Percentiles rank a stretch among this genome's conserved stretches.
phyloP scores from a whole-genome alignment of 2,797 vertebrate species.

The Psittacula derbiana region DNA sequence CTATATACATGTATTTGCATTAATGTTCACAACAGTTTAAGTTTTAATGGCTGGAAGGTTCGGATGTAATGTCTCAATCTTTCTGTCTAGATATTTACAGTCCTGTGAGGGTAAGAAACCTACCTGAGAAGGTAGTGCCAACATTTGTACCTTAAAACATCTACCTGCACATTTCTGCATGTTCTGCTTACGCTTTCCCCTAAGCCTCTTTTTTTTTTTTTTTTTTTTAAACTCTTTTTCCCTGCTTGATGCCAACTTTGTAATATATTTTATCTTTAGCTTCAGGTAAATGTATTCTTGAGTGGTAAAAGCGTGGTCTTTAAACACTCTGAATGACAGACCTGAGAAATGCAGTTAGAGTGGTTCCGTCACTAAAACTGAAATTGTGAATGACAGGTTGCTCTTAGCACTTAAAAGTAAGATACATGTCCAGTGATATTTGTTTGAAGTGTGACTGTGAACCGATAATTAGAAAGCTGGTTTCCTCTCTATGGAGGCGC shows the following conservation, averaged over 20 bases:
- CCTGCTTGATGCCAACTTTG: not conserved
- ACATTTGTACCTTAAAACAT: not conserved
- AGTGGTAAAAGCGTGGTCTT: not conserved
- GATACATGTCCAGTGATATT: constrained; percentile 8
- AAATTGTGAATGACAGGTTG: constrained; percentile 14
- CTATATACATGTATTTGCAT: not conserved
- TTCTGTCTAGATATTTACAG: not conserved
- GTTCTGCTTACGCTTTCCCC: not conserved
- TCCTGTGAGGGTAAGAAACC: not conserved
- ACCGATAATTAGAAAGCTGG: not conserved
- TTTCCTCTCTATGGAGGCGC: not conserved
- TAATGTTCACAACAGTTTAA: not conserved
- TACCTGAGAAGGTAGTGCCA: not conserved
- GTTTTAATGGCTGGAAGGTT: not conserved
- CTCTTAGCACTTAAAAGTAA: not conserved
- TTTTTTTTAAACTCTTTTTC: not conserved
- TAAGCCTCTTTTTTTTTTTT: not conserved
- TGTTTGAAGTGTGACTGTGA: not conserved
- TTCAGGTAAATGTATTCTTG: not conserved
- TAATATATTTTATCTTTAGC: not conserved
- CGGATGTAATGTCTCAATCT: not conserved
- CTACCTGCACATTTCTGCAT: not conserved
- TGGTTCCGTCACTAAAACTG: not conserved
- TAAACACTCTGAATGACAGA: not conserved
- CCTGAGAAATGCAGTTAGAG: not conserved